Percentiles rank a stretch among this genome's conserved stretches.
These are phyloP conservation scores for Papilio dardanus DNA, from an alignment of 1,140 invertebrate genomes.

Conservation along the genomic window DNA sequence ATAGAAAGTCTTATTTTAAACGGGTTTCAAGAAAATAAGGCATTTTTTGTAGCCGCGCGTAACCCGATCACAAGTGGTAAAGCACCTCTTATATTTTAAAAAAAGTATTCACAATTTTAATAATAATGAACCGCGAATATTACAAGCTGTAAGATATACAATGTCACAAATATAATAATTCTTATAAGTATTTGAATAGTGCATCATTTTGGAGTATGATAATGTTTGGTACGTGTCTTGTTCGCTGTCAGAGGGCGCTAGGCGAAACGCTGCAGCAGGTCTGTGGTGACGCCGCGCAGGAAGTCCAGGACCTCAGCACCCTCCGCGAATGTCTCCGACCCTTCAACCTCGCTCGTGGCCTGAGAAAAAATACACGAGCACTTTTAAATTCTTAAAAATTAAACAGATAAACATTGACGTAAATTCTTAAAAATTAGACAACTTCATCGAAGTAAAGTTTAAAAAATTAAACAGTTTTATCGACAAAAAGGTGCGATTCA, in stretches of 20 bases:
- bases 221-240: constrained; percentile 30
- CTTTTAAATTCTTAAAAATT: neutral
- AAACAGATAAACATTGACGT: too few species aligned
- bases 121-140: neutral
- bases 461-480: too few species aligned
- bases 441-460: too few species aligned
- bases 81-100: constrained; percentile 24
- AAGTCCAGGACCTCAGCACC: constrained; percentile 70
- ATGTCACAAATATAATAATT: too few species aligned
- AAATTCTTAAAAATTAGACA: too few species aligned
- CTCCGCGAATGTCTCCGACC: constrained; percentile 48
- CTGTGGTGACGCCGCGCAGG: constrained; percentile 70
- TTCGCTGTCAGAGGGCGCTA: constrained; percentile 45
- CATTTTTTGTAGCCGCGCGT: neutral
- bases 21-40: constrained; percentile 9
- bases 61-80: constrained; percentile 27
- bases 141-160: constrained; percentile 5
- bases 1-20: constrained; percentile 8
- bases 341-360: constrained; percentile 45
- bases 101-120: constrained; percentile 20
- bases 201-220: constrained; percentile 14
- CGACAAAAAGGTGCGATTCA: too few species aligned
- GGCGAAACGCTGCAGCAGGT: constrained; percentile 68
- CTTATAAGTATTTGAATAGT: constrained; percentile 16
- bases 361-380: constrained; percentile 45